Percentiles rank a stretch among this genome's conserved stretches.
phyloP scores from a whole-genome alignment of 2,113 vertebrate genomes.

The Ammodytes marinus region DNA sequence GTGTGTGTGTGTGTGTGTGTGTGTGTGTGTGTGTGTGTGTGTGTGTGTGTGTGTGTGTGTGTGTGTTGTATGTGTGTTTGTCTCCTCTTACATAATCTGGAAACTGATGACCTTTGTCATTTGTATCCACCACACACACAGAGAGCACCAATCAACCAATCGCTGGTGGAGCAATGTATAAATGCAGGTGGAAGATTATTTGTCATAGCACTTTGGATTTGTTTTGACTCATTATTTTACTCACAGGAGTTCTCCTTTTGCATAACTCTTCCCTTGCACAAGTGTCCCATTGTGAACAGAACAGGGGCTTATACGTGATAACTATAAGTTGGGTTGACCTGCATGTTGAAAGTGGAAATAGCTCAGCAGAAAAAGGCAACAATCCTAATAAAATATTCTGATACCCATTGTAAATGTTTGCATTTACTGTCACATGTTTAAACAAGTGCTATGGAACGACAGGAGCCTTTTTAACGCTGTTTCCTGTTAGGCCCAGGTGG shows the following conservation, averaged over 20 bases:
- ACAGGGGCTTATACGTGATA: background rate
- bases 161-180: slow-evolving; percentile 24
- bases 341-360: slow-evolving; percentile 1
- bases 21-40: slow-evolving; percentile 5
- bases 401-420: background rate
- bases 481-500: background rate
- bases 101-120: slow-evolving; percentile 66
- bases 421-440: background rate
- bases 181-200: slow-evolving; percentile 26
- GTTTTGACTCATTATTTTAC: background rate
- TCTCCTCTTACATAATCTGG: slow-evolving; percentile 60
- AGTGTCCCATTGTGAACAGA: background rate
- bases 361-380: background rate
- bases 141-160: background rate
- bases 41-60: slow-evolving; percentile 9
- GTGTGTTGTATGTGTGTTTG: slow-evolving; percentile 20
- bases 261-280: no score
- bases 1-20: slow-evolving; percentile 15
- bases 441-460: background rate
- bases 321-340: background rate
- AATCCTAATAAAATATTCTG: background rate
- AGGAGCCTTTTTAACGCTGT: no score
- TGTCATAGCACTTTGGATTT: background rate
- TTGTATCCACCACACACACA: slow-evolving; percentile 36
- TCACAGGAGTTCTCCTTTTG: background rate